phyloP scores from a whole-genome alignment of 2,888 invertebrate genomes.

The Cheilosia soror region DNA sequence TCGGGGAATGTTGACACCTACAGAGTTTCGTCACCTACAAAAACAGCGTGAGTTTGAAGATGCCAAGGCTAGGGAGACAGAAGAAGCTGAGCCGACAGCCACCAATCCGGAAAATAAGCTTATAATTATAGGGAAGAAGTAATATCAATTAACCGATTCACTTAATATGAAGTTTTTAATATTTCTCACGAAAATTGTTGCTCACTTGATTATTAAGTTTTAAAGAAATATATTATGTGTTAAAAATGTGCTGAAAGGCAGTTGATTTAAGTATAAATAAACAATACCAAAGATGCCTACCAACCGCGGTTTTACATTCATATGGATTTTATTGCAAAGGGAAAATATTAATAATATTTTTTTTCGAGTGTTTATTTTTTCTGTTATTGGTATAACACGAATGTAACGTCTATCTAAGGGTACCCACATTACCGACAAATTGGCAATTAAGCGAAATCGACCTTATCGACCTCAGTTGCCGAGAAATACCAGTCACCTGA shows the following conservation, averaged over 20 bases:
- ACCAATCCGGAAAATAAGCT: conserved; percentile 19
- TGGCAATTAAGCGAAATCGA: neutral
- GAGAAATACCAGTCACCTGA: neutral
- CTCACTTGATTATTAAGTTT: conserved; percentile 51
- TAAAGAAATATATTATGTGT: conserved; percentile 36
- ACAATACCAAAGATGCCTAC: neutral
- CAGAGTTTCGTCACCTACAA: conserved; percentile 88
- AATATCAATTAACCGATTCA: neutral
- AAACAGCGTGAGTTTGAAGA: conserved; percentile 82
- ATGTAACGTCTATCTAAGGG: neutral
- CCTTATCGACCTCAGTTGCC: neutral
- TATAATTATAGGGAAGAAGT: conserved; percentile 24
- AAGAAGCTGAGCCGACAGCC: conserved; percentile 70
- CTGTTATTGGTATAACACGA: no score
- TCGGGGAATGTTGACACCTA: conserved; percentile 89
- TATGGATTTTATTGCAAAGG: no score
- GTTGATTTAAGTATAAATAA: neutral
- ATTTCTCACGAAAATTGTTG: neutral
- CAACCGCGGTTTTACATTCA: no score
- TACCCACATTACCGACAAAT: no score
- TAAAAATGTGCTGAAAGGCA: conserved; percentile 3
- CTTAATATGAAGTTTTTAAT: no score
- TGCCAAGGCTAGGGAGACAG: conserved; percentile 79
- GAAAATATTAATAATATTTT: no score
- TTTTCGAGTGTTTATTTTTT: no score